These are phyloP conservation scores for Ophion ellenae DNA, from an alignment of 2,888 invertebrate species.

Conservation along the genomic window DNA sequence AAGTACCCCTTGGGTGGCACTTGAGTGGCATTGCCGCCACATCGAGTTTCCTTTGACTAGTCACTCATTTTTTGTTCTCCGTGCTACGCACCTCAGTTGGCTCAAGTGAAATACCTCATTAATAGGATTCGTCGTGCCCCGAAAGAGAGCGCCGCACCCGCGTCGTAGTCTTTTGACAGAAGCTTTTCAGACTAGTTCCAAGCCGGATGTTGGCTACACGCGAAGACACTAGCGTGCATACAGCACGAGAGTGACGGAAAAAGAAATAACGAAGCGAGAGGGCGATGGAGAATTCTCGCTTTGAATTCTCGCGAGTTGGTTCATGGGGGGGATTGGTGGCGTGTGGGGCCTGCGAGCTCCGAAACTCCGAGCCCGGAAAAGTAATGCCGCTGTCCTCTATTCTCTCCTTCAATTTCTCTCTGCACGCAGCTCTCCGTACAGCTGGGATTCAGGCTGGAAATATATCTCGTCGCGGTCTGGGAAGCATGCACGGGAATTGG, in stretches of 20 bases:
- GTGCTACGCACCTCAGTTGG: not conserved
- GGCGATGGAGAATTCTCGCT: slow-evolving; percentile 22
- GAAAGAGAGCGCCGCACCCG: not conserved
- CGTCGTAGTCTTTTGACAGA: not conserved
- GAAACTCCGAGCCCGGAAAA: slow-evolving; percentile 41
- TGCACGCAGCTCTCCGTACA: slow-evolving; percentile 34
- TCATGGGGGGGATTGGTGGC: slow-evolving; percentile 49
- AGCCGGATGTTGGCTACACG: slow-evolving; percentile 22
- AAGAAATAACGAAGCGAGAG: slow-evolving; percentile 20
- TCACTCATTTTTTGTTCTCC: not conserved
- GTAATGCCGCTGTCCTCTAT: slow-evolving; percentile 33
- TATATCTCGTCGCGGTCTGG: slow-evolving; percentile 40
- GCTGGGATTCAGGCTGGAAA: slow-evolving; percentile 51
- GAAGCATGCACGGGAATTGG: slow-evolving; percentile 56
- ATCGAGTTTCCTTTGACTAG: not conserved
- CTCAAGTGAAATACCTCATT: slow-evolving; percentile 11
- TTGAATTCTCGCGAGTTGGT: slow-evolving; percentile 54
- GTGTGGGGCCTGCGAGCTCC: slow-evolving; percentile 18
- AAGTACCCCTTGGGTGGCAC: too few species aligned
- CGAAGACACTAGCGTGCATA: slow-evolving; percentile 43
- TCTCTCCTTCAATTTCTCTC: slow-evolving; percentile 31
- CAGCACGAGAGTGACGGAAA: slow-evolving; percentile 13
- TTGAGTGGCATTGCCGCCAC: too few species aligned
- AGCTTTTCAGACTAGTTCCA: slow-evolving; percentile 24
- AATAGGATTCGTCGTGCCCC: slow-evolving; percentile 10